These are phyloP conservation scores for Clepsis dumicolana DNA, from an alignment of 2,888 invertebrate genomes.

Conservation along the genomic window DNA sequence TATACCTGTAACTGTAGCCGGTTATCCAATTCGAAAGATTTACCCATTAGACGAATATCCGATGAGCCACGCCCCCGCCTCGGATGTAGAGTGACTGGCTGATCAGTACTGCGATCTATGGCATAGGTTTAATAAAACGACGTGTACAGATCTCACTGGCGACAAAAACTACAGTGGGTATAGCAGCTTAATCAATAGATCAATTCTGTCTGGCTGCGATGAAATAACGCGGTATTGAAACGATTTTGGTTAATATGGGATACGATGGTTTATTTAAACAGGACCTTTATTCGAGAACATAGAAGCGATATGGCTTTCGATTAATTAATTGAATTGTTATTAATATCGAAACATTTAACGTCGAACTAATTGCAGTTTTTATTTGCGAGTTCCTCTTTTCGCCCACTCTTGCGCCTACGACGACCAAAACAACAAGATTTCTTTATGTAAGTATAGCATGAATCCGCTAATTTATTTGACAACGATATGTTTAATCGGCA, in stretches of 20 bases:
- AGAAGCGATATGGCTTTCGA: too few species aligned
- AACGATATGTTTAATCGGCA: constrained; percentile 23
- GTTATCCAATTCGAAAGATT: constrained; percentile 51
- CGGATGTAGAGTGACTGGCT: constrained; percentile 25
- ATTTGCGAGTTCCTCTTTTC: neutral
- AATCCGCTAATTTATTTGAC: constrained; percentile 40
- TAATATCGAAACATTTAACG: too few species aligned
- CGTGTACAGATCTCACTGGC: neutral
- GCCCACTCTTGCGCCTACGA: neutral
- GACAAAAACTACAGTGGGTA: neutral
- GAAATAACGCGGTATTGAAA: neutral
- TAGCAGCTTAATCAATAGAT: neutral
- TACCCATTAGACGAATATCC: constrained; percentile 66
- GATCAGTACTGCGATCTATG: neutral
- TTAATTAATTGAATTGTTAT: too few species aligned
- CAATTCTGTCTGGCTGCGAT: neutral
- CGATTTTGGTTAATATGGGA: neutral
- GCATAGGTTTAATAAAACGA: neutral
- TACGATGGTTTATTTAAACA: neutral
- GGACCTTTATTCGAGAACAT: too few species aligned
- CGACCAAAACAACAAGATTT: neutral
- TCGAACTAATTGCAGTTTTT: neutral
- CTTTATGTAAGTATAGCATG: neutral
- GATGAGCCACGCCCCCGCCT: constrained; percentile 59
- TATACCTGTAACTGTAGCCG: constrained; percentile 48